Conservation (phyloP, 2,113 vertebrate genomes). For the Camelus bactrianus region DNA sequence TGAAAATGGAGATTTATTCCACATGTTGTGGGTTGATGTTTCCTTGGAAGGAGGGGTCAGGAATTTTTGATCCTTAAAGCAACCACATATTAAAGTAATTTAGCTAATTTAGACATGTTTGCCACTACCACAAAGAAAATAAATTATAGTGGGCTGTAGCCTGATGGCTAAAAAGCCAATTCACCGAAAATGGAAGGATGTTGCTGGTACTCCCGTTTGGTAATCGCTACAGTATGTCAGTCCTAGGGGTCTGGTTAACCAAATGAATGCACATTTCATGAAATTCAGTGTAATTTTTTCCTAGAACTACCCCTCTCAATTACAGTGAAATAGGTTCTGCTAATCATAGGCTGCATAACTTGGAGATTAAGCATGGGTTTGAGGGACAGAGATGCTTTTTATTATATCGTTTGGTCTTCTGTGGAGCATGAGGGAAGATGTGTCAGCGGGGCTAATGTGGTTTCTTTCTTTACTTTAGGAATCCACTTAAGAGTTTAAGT, state of each 20-base stretch:
- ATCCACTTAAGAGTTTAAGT: neutral
- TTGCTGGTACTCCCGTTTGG: slow-evolving; percentile 52
- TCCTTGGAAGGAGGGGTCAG: slow-evolving; percentile 57
- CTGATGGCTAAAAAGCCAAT: slow-evolving; percentile 45
- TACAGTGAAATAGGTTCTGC: slow-evolving; percentile 65
- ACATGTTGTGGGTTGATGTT: slow-evolving; percentile 59
- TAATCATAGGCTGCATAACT: slow-evolving; percentile 67
- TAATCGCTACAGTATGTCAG: slow-evolving; percentile 71
- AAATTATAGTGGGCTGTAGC: slow-evolving; percentile 69
- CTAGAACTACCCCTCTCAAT: slow-evolving; percentile 73
- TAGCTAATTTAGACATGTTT: slow-evolving; percentile 74
- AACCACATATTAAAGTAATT: slow-evolving; percentile 73
- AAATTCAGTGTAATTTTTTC: slow-evolving; percentile 76
- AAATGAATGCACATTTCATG: slow-evolving; percentile 68
- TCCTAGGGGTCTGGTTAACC: slow-evolving; percentile 50
- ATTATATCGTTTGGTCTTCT: neutral
- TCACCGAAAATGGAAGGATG: slow-evolving; percentile 64
- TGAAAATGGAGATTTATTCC: slow-evolving; percentile 69
- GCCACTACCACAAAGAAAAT: slow-evolving; percentile 73
- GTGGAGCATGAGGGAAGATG: neutral
- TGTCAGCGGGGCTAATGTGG: neutral
- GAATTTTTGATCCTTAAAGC: slow-evolving; percentile 71
- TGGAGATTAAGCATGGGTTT: slow-evolving; percentile 25
- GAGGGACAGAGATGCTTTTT: slow-evolving; percentile 31
- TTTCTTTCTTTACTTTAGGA: neutral